Evolutionary conservation across 2,797 vertebrate genomes (phyloP), one percentile per base, ranked within the genome.

Genomic region (Platyrinchus mystaceus): DNA sequence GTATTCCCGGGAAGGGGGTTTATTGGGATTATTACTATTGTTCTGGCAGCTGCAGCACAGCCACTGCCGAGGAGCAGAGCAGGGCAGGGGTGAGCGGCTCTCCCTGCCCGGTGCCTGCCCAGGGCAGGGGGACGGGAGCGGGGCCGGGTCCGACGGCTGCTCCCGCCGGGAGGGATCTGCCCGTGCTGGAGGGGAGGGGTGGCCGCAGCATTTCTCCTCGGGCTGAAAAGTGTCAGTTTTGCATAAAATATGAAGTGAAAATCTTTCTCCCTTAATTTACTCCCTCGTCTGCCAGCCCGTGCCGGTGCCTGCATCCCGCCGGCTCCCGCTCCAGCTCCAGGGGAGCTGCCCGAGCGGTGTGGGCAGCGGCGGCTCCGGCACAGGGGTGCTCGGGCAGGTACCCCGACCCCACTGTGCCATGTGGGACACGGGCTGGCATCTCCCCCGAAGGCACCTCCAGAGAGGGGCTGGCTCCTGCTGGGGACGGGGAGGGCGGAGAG

Each of bases 41-140:
- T 87, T 87, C 80, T 55, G 94, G 95, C 95, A 93, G 93, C 84
- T 92, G 93, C 71, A 24, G 88, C 91, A 1, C 84, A 78, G 89
- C 78, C 81, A 16, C 14, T 30, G 59, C 39, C 18, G 39, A 22
- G 60, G 39, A 43, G 39, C 21, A 14, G 10, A 67, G 78, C 58
- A 9, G 69, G 81, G 89, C 3, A 20, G 55, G 50, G 86, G 21
- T 37, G 23, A 68, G 58, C 5, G 1, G 56, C 28, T 67, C 39
- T 53, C 27, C 13, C 4, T 47, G 88, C 56, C 28, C 43, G 14
- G 7, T 28, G 56, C 49, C 28, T 11, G 37, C 67, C 50, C 52
- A 0, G 4, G 85, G 68, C 68, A 26, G 20, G 71, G 32, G 79
- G 37, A 71, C 0, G 3, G n/a, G 41, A 19, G 12, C 34, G 3